Conservation (phyloP, 2,888 invertebrate genomes). For the Limnephilus rhombicus region DNA sequence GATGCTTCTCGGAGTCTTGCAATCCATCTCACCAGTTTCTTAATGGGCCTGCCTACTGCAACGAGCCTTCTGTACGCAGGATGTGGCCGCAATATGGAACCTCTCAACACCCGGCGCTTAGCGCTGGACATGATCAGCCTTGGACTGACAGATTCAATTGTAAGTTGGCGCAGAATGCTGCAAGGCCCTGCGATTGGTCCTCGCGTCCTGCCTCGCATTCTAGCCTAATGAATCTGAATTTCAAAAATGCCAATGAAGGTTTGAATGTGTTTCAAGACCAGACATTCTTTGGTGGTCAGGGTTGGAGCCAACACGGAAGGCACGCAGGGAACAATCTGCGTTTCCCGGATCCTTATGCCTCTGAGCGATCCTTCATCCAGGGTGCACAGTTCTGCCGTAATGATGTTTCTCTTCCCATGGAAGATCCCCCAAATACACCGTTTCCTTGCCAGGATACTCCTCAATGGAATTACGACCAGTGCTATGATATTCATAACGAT, state of each 20-base stretch:
- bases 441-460: conserved; percentile 76
- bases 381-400: conserved; percentile 67
- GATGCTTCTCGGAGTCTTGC: conserved; percentile 23
- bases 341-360: not conserved
- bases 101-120: not conserved
- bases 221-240: conserved; percentile 44
- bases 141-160: not conserved
- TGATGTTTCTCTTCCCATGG: conserved; percentile 65
- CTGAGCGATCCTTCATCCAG: conserved; percentile 25
- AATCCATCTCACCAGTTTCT: not conserved
- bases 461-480: conserved; percentile 82
- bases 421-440: conserved; percentile 68
- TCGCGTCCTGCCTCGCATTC: conserved; percentile 13
- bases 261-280: conserved; percentile 57
- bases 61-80: not conserved
- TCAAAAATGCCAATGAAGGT: conserved; percentile 49
- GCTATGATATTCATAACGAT: conserved; percentile 81
- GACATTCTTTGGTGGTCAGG: conserved; percentile 43
- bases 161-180: not conserved
- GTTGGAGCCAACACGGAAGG: conserved; percentile 17
- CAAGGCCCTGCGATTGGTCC: conserved; percentile 13
- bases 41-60: not conserved
- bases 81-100: not conserved
- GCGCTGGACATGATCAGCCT: not conserved
- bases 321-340: conserved; percentile 18